These are phyloP conservation scores for Bombus difficillimus DNA, from an alignment of 1,140 invertebrate species.

Conservation along the genomic window DNA sequence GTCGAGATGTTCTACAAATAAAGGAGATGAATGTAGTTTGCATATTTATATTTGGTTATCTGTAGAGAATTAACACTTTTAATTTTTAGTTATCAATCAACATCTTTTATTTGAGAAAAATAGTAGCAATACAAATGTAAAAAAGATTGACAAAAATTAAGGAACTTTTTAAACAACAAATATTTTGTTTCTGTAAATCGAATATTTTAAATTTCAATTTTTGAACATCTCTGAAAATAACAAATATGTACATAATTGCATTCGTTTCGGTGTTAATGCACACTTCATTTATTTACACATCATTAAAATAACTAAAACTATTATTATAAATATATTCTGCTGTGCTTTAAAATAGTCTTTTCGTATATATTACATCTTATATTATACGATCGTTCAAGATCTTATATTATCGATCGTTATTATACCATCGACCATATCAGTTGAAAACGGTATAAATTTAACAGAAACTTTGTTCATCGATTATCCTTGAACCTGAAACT, in stretches of 20 bases:
- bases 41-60: not conserved
- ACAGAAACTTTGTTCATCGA: not conserved
- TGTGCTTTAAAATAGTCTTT: too few relatives aligned
- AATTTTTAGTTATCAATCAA: not conserved
- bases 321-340: too few relatives aligned
- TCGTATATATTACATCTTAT: too few relatives aligned
- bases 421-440: not conserved
- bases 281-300: too few relatives aligned
- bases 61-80: not conserved
- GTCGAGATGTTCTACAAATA: not conserved
- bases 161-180: too few relatives aligned
- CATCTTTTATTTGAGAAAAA: not conserved
- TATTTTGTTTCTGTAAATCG: not conserved
- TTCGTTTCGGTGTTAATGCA: not conserved
- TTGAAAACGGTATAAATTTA: not conserved
- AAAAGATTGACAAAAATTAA: too few relatives aligned
- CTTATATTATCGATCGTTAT: conserved; percentile 5
- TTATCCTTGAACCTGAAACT: not conserved
- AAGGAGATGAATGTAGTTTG: not conserved
- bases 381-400: not conserved
- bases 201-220: not conserved
- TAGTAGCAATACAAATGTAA: not conserved
- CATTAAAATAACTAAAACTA: too few relatives aligned
- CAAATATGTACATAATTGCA: not conserved
- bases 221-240: not conserved